Base-by-base conservation (phyloP, 2,888 invertebrate species). In the Perizoma affinitatum region DNA sequence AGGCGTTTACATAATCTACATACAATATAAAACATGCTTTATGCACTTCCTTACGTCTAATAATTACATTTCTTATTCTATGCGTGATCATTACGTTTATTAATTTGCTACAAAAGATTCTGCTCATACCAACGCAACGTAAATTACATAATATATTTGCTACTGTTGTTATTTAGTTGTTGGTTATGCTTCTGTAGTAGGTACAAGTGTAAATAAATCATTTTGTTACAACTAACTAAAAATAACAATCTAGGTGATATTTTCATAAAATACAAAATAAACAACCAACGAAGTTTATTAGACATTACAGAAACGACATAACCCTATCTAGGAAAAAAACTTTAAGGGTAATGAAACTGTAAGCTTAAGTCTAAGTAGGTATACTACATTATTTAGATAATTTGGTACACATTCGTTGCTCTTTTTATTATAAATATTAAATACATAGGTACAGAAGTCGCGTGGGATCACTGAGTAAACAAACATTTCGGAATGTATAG, bases 381-480 rank as follows among this genome's bases (percentile, higher is more conserved):
- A 89, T 82, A 83, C 81, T 88, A 87, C 79, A 80, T 79, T 68
- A 79, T 83, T 83, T 83, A 84, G 81, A 85, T 80, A 88, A 86
- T 91, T 92, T 92, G 92, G 91, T 91, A 90, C 90, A 87, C 81
- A 87, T 91, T 92, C 91, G 91, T 92, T 92, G 91, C 92, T 90
- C 90, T 71, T 78, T 81, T 82, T 77, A 75, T 22, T 22, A 22
- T 38, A 38, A 79, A 75, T 79, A 77, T 78, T 76, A 75, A 78
- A 79, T n/a, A n/a, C n/a, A n/a, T 64, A 63, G 55, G 52, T 63
- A 73, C 74, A 77, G 70, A 72, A 74, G 72, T 79, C 76, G 74
- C 75, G 66, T 71, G 73, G 76, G 69, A 70, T 71, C 66, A 69
- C 75, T 75, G 82, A 84, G 85, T 86, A 86, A 87, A 83, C 73